Percentiles rank a stretch among this genome's conserved stretches.
phyloP scores from a whole-genome alignment of 2,888 invertebrate species.

The Polydrusus cervinus region DNA sequence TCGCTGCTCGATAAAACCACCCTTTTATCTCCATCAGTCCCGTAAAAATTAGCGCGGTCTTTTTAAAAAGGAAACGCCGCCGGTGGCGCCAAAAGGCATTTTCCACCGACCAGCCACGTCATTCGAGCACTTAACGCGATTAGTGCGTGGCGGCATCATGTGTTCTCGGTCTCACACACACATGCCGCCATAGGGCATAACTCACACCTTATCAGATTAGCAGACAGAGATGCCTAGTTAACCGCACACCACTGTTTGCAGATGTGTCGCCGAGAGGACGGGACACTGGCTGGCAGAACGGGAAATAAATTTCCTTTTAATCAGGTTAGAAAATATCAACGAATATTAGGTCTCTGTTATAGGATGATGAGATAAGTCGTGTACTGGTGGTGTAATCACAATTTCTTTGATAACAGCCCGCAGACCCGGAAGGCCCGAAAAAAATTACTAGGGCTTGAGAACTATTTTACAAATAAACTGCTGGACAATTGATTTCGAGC shows the following conservation, averaged over 20 bases:
- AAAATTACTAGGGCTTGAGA: too few relatives aligned
- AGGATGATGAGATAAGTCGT: background rate
- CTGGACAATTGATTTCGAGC: too few relatives aligned
- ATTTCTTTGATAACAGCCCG: too few relatives aligned
- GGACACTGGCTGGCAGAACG: constrained; percentile 9
- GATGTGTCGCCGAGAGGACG: constrained; percentile 23
- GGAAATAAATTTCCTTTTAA: constrained; percentile 29
- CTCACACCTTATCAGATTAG: constrained; percentile 46
- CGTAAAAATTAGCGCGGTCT: constrained; percentile 22
- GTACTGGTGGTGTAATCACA: background rate
- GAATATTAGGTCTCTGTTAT: background rate
- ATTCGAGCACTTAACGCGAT: constrained; percentile 46
- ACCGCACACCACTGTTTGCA: constrained; percentile 14
- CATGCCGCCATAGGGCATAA: constrained; percentile 24
- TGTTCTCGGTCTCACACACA: constrained; percentile 48
- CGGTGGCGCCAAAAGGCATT: constrained; percentile 30
- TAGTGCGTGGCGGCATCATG: constrained; percentile 40
- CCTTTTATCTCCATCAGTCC: constrained; percentile 8
- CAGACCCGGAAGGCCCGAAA: too few relatives aligned
- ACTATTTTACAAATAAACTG: too few relatives aligned
- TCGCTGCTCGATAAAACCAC: constrained; percentile 8
- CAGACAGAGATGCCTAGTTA: constrained; percentile 39
- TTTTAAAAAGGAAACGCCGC: constrained; percentile 19
- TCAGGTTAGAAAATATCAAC: constrained; percentile 13
- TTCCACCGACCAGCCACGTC: constrained; percentile 26